phyloP scores from a whole-genome alignment of 2,888 invertebrate genomes.

The Therioaphis trifolii region DNA sequence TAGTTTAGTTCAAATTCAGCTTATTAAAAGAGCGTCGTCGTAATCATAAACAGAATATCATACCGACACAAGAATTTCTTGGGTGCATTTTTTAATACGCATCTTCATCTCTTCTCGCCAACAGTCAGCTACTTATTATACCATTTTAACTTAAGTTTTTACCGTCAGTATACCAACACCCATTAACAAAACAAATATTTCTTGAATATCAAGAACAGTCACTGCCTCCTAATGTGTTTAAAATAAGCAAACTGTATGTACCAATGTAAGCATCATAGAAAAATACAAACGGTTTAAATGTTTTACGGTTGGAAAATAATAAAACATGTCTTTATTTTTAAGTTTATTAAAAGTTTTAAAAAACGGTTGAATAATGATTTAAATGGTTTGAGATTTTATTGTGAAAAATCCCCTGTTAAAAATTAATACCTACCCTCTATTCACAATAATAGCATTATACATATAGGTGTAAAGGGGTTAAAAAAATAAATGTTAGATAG shows the following conservation, averaged over 20 bases:
- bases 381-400: too few species aligned
- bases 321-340: too few species aligned
- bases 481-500: too few species aligned
- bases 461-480: too few species aligned
- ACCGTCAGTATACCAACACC: background rate
- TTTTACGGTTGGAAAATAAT: background rate
- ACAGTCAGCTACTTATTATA: background rate
- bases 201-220: slow-evolving; percentile 2
- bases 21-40: background rate
- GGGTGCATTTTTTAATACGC: background rate
- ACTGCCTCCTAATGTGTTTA: background rate
- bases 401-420: too few species aligned
- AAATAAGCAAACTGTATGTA: background rate
- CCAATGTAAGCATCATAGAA: background rate
- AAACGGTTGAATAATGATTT: too few species aligned
- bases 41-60: background rate
- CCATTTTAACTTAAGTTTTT: background rate
- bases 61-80: background rate
- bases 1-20: background rate
- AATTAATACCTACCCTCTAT: too few species aligned
- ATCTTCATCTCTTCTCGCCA: background rate
- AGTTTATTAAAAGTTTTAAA: too few species aligned
- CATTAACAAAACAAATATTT: slow-evolving; percentile 52
- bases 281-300: background rate
- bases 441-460: too few species aligned